Conservation (phyloP, 2,888 invertebrate genomes). For the Koerneria pararmatus region DNA sequence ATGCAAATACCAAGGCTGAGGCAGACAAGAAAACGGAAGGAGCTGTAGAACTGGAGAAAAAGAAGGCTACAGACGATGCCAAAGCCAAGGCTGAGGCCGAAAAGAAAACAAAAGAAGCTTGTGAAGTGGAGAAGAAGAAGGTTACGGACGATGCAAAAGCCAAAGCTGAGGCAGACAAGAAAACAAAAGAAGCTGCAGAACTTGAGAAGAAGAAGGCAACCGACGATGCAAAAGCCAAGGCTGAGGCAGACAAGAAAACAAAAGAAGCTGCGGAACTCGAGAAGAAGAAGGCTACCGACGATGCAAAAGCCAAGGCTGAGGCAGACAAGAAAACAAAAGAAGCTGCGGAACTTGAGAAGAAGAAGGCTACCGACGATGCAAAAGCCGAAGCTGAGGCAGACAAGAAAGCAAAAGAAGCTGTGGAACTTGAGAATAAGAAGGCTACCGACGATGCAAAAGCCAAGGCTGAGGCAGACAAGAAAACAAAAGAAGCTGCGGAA, state of each 20-base stretch:
- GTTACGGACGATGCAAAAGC: slow-evolving; percentile 14
- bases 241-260: background rate
- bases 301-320: background rate
- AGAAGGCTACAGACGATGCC: background rate
- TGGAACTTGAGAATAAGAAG: background rate
- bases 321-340: background rate
- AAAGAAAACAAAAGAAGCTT: slow-evolving; percentile 20
- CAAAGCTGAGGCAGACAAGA: slow-evolving; percentile 5
- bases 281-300: background rate
- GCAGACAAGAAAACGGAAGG: background rate
- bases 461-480: slow-evolving; percentile 18
- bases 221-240: background rate
- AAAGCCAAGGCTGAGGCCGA: background rate
- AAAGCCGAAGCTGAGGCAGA: slow-evolving; percentile 7
- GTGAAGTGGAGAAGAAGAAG: slow-evolving; percentile 20
- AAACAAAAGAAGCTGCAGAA: background rate
- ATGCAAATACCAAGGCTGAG: background rate
- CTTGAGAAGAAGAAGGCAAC: background rate
- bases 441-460: background rate
- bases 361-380: slow-evolving; percentile 12
- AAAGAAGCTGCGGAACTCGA: background rate
- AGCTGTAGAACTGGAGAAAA: slow-evolving; percentile 8
- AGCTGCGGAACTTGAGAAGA: slow-evolving; percentile 3
- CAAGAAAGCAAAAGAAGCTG: slow-evolving; percentile 14
- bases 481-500: slow-evolving; percentile 16